Evolutionary conservation across 2,888 invertebrate species (phyloP).

Genomic region (Cordilura impudica): DNA sequence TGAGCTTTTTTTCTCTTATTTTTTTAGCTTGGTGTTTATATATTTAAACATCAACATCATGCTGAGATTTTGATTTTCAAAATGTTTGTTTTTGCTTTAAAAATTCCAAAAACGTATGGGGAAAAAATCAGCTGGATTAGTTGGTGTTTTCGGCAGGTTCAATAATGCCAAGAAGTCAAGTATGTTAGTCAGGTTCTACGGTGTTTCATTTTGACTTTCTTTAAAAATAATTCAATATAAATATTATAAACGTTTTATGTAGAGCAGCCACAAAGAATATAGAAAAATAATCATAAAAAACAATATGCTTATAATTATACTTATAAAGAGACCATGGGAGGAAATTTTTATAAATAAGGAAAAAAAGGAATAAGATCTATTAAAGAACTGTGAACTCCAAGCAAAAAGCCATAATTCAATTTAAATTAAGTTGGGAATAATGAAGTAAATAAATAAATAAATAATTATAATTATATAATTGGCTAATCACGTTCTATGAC

Average conservation of each 20-base stretch:
- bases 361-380: too few relatives aligned
- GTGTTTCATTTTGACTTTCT: not conserved
- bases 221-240: slow-evolving; percentile 42
- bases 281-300: not conserved
- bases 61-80: slow-evolving; percentile 28
- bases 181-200: slow-evolving; percentile 24
- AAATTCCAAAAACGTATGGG: slow-evolving; percentile 25
- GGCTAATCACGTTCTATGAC: too few relatives aligned
- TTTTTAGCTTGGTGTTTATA: not conserved
- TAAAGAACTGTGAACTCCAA: too few relatives aligned
- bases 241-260: slow-evolving; percentile 40
- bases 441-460: too few relatives aligned
- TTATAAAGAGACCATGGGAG: too few relatives aligned
- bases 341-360: too few relatives aligned
- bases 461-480: too few relatives aligned
- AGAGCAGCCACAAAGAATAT: slow-evolving; percentile 21
- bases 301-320: too few relatives aligned
- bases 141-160: slow-evolving; percentile 2
- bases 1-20: not conserved
- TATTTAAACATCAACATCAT: slow-evolving; percentile 12
- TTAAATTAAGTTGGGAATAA: too few relatives aligned
- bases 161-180: slow-evolving; percentile 10
- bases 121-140: slow-evolving; percentile 17
- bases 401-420: too few relatives aligned
- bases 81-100: not conserved